Base-by-base conservation (phyloP, 2,888 invertebrate species). In the Andrena minutula region DNA sequence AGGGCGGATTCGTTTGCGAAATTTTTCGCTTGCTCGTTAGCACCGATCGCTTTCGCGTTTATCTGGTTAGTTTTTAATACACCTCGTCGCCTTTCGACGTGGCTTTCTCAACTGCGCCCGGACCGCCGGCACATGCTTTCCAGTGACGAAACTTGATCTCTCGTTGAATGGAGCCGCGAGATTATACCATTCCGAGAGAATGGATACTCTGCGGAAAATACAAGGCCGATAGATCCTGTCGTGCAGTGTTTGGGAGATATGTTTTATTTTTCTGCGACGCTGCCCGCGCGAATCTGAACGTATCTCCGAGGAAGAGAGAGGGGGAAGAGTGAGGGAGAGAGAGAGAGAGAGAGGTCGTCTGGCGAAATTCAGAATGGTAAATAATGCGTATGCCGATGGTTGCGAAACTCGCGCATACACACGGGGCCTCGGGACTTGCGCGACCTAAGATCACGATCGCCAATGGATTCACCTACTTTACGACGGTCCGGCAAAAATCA, bases 391-490 rank as follows among this genome's bases (percentile, higher is more conserved):
- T 3, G 49, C 20, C 20, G 69, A 28, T 32, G 69, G 79, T 86
- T 86, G 72, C 80, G 79, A 86, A 81, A 77, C 41, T 20, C n/a
- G 26, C 47, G 30, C 32, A 20, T 49, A 75, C 74, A 41, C 26
- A 61, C 10, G 53, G 8, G 3, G 26, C 23, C 41, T 41, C 51
- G 58, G 30, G 32, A 26, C 32, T 26, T 32, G 20, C n/a, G 60
- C 47, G 61, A 30, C 26, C 56, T 2, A 30, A 77, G 75, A 68
- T 68, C 64, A 49, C 10, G 58, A 81, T 71, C 65, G 26, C 70
- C 71, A 77, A 65, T 81, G 71, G 71, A 77, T 81, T 83, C 81
- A 77, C 82, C 82, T 76, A 80, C 72, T 80, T 76, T 16, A 20
- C 66, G 16, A 60, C 47, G 74, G 64, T 58, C 68, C 47, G 20